phyloP scores from a whole-genome alignment of 2,797 vertebrate species.

The Sebastes itinus region DNA sequence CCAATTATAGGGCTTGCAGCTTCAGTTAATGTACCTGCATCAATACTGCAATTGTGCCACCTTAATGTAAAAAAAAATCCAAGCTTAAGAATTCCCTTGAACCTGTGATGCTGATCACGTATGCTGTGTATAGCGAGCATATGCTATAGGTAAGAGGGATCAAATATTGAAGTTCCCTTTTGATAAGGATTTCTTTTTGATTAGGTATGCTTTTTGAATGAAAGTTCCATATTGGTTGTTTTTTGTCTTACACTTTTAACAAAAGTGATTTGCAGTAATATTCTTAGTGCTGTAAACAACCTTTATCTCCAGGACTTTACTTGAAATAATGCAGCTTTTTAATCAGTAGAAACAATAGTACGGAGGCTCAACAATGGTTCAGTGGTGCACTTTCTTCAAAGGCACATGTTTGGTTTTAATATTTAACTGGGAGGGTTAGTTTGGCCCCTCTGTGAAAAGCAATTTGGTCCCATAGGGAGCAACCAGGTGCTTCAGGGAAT shows the following conservation, averaged over 20 bases:
- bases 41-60: neutral
- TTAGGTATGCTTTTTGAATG: slow-evolving; percentile 58
- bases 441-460: neutral
- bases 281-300: neutral
- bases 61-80: neutral
- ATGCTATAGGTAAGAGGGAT: slow-evolving; percentile 44
- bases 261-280: neutral
- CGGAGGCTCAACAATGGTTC: slow-evolving; percentile 2
- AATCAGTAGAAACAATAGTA: neutral
- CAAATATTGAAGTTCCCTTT: slow-evolving; percentile 59
- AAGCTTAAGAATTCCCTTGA: slow-evolving; percentile 7
- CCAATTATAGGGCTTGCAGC: slow-evolving; percentile 20
- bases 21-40: slow-evolving; percentile 22
- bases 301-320: neutral
- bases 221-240: slow-evolving; percentile 19
- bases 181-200: slow-evolving; percentile 62
- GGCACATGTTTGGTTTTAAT: slow-evolving; percentile 24
- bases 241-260: neutral
- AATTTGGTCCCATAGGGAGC: slow-evolving; percentile 1
- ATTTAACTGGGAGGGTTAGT: slow-evolving; percentile 10
- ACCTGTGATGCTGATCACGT: neutral
- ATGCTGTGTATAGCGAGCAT: neutral
- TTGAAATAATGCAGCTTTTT: neutral
- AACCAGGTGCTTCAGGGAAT: slow-evolving; percentile 10
- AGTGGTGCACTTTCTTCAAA: slow-evolving; percentile 7